Evolutionary conservation across 2,113 vertebrate genomes (phyloP), one percentile per base, ranked within the genome.

Genomic region (Cyphomyrus discorhynchus): DNA sequence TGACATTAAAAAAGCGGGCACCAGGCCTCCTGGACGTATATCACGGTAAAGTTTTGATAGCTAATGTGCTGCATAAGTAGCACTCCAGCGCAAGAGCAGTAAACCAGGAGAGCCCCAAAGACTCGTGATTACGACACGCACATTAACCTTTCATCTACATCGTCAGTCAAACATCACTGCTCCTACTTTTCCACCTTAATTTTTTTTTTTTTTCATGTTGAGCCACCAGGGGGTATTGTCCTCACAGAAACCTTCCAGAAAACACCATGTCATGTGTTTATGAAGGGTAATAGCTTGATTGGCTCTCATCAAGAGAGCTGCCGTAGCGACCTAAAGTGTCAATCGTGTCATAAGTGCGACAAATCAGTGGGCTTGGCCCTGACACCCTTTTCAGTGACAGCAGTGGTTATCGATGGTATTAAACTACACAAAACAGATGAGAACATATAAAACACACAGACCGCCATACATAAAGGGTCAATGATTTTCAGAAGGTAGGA

Each of bases 241-340:
- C 87, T 89, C 87, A 24, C 93, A 92, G 89, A 82, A 89, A 91
- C 88, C 90, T 93, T 70, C 89, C 53, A 82, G 91, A 47, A 90
- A 92, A 93, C 92, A 85, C 86, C 83, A 47, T 83, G 88, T 66
- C 88, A 90, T 90, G 92, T 90, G 92, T 92, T 91, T 92, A 89
- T 62, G 90, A 88, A 92, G 89, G 91, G 89, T 90, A 93, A 93
- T 87, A 89, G 92, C 90, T 45, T 93, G 92, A 94, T 92, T 94
- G 92, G 90, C 89, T 90, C 91, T 92, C 92, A 93, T 93, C 91
- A 90, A 89, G 90, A 93, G 90, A 92, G 88, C 92, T 93, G 93
- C 93, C 92, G 91, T 86, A 90, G 89, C 62, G 88, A 91, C 88
- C 88, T 70, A 89, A 88, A 90, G 87, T 93, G 93, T 93, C 93